Evolutionary conservation across 92 coral and sea anemone genomes (phyloP), one percentile per base, ranked within the genome.

Genomic region (Siderastrea siderea): DNA sequence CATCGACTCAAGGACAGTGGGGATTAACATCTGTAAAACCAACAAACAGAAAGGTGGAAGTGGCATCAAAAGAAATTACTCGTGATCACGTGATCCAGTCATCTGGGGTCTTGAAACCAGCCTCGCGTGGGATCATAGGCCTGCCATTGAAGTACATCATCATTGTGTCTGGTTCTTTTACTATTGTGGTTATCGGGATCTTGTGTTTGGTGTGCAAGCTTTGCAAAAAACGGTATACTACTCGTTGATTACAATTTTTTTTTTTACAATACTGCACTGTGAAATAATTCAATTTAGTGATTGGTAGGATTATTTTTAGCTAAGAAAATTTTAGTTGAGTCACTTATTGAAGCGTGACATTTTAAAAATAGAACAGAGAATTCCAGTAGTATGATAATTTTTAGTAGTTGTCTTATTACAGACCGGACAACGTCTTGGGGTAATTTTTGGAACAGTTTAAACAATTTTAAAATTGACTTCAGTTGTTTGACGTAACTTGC

Each of bases 121-220:
- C 57, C 3, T 9, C 78, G 52, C 72, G 44, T 6, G 60, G 11
- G 10, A 44, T 63, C 54, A 51, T 74, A 45, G 74, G 72, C n/a
- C 62, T 84, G 51, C 61, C 87, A 44, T 52, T 71, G 49, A 74
- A 84, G 48, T 84, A 84, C 68, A 16, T 74, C 54, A 26, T 84
- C 12, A 26, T 71, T 44, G 79, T 76, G 5, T 5, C 38, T 15
- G 62, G 71, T 66, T 84, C 81, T 12, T 84, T 19, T 38, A 74
- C 62, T 62, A 63, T 84, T 0, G 48, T 84, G 46, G 45, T 74
- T 8, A 19, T 75, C 17, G 71, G 61, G 2, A 3, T 62, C 49
- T 3, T 13, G 26, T 44, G 62, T 45, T 53, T 84, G 73, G 87
- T 55, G 1, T 84, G 48, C 46, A 64, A 74, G 60, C 71, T 73